Evolutionary conservation across 2,888 invertebrate species (phyloP).

Genomic region (Nomada ruficornis): DNA sequence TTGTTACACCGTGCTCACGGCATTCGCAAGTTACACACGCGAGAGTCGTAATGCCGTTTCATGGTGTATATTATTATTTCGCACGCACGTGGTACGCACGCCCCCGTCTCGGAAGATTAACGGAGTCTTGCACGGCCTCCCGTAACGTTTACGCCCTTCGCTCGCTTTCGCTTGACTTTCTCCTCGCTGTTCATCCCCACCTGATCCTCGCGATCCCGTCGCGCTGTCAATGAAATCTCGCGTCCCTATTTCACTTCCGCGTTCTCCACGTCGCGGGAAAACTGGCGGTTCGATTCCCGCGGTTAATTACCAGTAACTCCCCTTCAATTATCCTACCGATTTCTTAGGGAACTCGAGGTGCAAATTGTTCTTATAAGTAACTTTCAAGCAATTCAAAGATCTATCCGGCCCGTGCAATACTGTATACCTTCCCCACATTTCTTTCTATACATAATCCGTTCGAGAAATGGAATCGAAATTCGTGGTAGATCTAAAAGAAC

Average conservation of each 20-base stretch:
- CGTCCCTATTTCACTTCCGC: constrained; percentile 26
- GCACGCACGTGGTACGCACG: constrained; percentile 45
- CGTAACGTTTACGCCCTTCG: constrained; percentile 58
- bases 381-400: too few species aligned
- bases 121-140: constrained; percentile 50
- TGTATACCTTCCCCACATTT: too few species aligned
- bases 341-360: neutral
- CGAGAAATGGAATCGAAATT: neutral
- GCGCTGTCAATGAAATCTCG: constrained; percentile 22
- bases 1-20: neutral
- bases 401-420: too few species aligned
- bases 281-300: neutral
- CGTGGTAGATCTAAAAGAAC: neutral
- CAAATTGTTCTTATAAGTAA: too few species aligned
- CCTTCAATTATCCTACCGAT: neutral
- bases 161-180: constrained; percentile 74
- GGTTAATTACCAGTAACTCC: neutral
- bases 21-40: constrained; percentile 52
- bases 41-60: constrained; percentile 41
- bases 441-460: too few species aligned
- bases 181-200: constrained; percentile 64
- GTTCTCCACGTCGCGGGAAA: neutral
- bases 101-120: constrained; percentile 55
- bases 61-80: constrained; percentile 49
- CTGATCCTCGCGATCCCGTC: neutral